Conservation (phyloP, 2,797 vertebrate species). For the Thalassophryne amazonica region DNA sequence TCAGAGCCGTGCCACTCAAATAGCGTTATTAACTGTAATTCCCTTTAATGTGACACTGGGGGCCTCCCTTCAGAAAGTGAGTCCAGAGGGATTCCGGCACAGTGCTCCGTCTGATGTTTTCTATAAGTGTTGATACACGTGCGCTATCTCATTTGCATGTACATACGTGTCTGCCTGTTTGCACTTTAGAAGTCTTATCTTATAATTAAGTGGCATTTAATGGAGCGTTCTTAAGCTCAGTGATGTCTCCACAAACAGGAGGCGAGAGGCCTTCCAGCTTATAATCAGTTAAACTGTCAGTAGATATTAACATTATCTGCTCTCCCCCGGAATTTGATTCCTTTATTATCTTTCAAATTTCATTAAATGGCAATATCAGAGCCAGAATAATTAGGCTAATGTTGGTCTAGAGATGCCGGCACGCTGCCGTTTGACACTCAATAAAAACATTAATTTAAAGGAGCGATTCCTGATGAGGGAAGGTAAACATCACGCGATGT, state of each 20-base stretch:
- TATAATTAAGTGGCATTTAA: slow-evolving; percentile 78
- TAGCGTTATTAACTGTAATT: slow-evolving; percentile 63
- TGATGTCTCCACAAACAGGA: slow-evolving; percentile 44
- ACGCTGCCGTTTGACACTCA: slow-evolving; percentile 54
- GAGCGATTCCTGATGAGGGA: slow-evolving; percentile 50
- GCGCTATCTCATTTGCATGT: slow-evolving; percentile 22
- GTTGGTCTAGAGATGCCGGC: slow-evolving; percentile 53
- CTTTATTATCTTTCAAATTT: slow-evolving; percentile 74
- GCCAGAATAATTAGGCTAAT: slow-evolving; percentile 74
- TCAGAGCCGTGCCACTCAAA: slow-evolving; percentile 28
- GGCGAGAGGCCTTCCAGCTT: slow-evolving; percentile 55
- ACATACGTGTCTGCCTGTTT: not conserved
- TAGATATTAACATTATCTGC: slow-evolving; percentile 64
- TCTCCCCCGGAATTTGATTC: slow-evolving; percentile 57
- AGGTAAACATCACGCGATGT: slow-evolving; percentile 59
- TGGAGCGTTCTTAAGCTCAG: slow-evolving; percentile 60
- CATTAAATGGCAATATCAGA: slow-evolving; percentile 72
- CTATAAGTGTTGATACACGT: slow-evolving; percentile 34
- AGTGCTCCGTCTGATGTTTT: slow-evolving; percentile 23
- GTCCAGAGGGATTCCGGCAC: slow-evolving; percentile 46
- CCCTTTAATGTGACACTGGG: slow-evolving; percentile 51
- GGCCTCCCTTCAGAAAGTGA: slow-evolving; percentile 44
- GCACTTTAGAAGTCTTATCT: slow-evolving; percentile 52
- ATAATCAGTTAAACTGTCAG: slow-evolving; percentile 69
- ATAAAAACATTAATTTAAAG: slow-evolving; percentile 76